Conservation (phyloP, 2,797 vertebrate genomes). For the Picus viridis region DNA sequence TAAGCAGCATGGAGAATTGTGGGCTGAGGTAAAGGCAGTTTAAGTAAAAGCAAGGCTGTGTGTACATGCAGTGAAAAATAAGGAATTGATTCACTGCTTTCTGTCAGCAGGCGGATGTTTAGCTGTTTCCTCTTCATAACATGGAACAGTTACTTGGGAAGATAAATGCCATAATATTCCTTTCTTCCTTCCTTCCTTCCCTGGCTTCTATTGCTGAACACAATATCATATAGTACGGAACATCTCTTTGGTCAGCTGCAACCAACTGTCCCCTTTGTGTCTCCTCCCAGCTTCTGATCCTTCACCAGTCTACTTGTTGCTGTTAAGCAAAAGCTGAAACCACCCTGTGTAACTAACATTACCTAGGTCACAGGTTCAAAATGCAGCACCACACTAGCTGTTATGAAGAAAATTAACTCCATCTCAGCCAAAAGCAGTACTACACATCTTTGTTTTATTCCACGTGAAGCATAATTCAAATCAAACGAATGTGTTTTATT, state of each 20-base stretch:
- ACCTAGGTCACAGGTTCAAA: not conserved
- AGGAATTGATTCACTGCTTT: not conserved
- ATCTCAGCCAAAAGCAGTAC: not conserved
- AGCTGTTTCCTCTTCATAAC: not conserved
- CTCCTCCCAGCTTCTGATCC: not conserved
- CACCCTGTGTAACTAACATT: not conserved
- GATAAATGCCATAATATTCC: rapidly evolving
- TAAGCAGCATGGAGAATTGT: not conserved
- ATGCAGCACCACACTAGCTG: rapidly evolving
- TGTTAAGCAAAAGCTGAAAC: not conserved
- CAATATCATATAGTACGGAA: rapidly evolving
- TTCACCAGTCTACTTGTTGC: rapidly evolving
- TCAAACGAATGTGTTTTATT: not conserved
- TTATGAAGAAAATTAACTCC: not conserved
- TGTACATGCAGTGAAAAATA: not conserved
- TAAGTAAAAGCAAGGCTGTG: not conserved
- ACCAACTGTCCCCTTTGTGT: not conserved
- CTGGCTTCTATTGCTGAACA: rapidly evolving
- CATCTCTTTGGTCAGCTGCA: not conserved
- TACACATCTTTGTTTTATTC: not conserved
- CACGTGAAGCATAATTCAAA: not conserved
- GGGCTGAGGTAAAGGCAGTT: not conserved
- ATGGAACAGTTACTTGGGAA: rapidly evolving
- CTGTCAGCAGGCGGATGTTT: not conserved
- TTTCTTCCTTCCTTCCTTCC: not conserved